Evolutionary conservation across 2,888 invertebrate genomes (phyloP), one percentile per base, ranked within the genome.

Genomic region (Acanthosepion lycidas): DNA sequence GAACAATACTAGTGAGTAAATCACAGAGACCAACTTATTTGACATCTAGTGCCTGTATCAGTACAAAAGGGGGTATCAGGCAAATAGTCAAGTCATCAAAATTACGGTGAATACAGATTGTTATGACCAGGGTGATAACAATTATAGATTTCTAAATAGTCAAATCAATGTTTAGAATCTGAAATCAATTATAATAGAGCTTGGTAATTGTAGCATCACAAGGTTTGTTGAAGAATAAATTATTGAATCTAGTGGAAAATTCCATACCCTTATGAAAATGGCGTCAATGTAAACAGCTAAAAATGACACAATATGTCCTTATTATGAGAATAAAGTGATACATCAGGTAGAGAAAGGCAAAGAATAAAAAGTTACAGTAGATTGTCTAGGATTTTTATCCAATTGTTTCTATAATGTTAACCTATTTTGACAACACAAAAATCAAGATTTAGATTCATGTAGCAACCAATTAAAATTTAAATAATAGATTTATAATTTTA

Each of bases 221-320:
- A 78, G 33, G n/a, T 33, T 78, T 78, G 78, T 78, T 78, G 78
- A 78, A 33, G 78, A 78, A 78, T 78, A 78, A 78, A 78, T 78
- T 78, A 78, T 78, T 78, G 78, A 78, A 78, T 78, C 78, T 78
- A n/a, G 78, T 78, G 78, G 78, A 78, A 78, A 78, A 78, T 78
- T 78, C 78, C 78, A 78, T n/a, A 78, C 78, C 78, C n/a, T 78
- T 33, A 15, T 78, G n/a, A 78, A 78, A 78, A 78, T 78, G 78
- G 78, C 78, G 78, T 78, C n/a, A 78, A 78, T 78, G n/a, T 78
- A 78, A 78, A 78, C 78, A 78, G 78, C 33, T 78, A 78, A 78
- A 78, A 78, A n/a, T 78, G 78, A 78, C 78, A 78, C 78, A 78
- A 78, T 78, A 78, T 78, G 78, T 78, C 78, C 78, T n/a, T 78